phyloP scores from a whole-genome alignment of 2,113 vertebrate species.

The Scomber scombrus region DNA sequence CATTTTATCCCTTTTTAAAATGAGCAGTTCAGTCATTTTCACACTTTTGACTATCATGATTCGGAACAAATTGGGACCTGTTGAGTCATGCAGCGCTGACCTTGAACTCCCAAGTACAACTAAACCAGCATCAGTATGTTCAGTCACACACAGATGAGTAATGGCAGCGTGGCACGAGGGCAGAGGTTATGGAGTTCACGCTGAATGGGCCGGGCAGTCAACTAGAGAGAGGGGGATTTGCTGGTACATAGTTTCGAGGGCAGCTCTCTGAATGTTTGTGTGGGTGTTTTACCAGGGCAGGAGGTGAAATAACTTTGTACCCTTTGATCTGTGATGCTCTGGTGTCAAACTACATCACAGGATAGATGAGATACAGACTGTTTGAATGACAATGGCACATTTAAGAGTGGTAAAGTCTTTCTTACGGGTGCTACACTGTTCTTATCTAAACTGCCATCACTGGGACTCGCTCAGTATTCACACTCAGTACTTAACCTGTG shows the following conservation, averaged over 20 bases:
- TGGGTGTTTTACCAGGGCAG: constrained; percentile 33
- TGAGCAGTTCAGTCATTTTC: not conserved
- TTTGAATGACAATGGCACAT: not conserved
- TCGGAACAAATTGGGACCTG: not conserved
- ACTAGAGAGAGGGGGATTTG: constrained; percentile 66
- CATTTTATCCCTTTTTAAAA: not conserved
- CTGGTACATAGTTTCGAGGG: constrained; percentile 61
- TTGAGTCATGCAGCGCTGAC: constrained; percentile 19
- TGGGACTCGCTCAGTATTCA: not conserved
- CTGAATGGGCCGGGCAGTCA: constrained; percentile 55
- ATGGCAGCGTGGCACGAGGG: constrained; percentile 38
- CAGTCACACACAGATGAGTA: constrained; percentile 26
- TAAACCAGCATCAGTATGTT: constrained; percentile 31
- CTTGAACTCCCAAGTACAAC: constrained; percentile 7
- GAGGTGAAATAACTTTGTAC: constrained; percentile 38
- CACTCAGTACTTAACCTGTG: not conserved
- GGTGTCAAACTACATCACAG: not conserved
- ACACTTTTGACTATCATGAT: not conserved
- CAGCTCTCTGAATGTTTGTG: constrained; percentile 51
- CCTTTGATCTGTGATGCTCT: constrained; percentile 12
- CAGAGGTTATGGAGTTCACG: constrained; percentile 71
- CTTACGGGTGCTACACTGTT: not conserved
- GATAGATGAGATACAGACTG: not conserved
- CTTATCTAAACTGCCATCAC: not conserved
- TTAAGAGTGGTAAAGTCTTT: not conserved